These are phyloP conservation scores for Pachypanchax playfairii DNA, from an alignment of 2,113 vertebrate genomes.

Conservation along the genomic window DNA sequence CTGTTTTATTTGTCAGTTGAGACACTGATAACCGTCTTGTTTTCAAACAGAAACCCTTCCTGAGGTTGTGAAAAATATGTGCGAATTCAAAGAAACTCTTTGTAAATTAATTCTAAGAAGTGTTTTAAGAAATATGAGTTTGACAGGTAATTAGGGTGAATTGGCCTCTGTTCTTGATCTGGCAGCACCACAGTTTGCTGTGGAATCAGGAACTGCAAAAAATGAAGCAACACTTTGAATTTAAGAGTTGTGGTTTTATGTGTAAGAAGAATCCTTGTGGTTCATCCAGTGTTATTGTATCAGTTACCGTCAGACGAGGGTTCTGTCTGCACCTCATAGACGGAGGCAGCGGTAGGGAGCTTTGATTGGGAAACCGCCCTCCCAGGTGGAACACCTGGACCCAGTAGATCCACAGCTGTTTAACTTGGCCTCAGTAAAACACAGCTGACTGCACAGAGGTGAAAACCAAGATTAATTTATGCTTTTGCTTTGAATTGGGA, in stretches of 20 bases:
- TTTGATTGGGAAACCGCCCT: constrained; percentile 34
- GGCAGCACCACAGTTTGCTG: constrained; percentile 31
- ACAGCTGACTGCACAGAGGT: constrained; percentile 39
- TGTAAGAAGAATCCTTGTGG: constrained; percentile 41
- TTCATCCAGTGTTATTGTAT: constrained; percentile 62
- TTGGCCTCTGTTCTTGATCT: no score
- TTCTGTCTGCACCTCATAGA: constrained; percentile 57
- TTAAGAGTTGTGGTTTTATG: constrained; percentile 17
- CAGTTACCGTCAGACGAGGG: constrained; percentile 47
- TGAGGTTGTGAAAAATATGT: no score
- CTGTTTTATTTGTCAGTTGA: no score
- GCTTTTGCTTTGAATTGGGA: constrained; percentile 44
- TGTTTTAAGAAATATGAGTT: no score
- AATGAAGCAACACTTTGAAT: constrained; percentile 40
- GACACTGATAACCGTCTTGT: no score
- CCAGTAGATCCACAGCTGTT: constrained; percentile 60
- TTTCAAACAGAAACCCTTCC: no score
- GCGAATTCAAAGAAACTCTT: no score
- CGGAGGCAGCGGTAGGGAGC: constrained; percentile 15
- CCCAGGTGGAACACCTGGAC: constrained; percentile 49
- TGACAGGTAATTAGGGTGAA: no score
- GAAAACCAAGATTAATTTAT: constrained; percentile 52
- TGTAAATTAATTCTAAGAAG: no score
- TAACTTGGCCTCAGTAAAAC: constrained; percentile 52
- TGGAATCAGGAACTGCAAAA: constrained; percentile 41